A percentile compares a stretch with the other conserved stretches of the same genome.
These are phyloP conservation scores for Catostylus mosaicus DNA, from an alignment of 30 jellyfish, hydroid and myxozoan species.

Conservation along the genomic window DNA sequence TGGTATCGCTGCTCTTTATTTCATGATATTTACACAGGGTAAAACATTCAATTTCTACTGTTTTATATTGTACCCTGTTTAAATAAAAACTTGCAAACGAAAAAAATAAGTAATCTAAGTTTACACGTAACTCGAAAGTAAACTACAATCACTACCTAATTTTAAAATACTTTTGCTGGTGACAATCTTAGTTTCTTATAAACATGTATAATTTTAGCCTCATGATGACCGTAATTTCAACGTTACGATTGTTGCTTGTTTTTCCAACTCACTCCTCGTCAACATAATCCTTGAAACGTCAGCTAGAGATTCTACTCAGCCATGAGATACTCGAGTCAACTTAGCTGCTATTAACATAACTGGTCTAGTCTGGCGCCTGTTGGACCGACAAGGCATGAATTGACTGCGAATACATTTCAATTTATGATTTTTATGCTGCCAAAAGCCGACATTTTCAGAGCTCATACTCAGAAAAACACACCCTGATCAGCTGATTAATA, in stretches of 20 bases:
- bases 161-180: too few species aligned
- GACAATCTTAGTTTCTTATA: too few species aligned
- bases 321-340: slow-evolving; percentile 19
- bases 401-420: slow-evolving; percentile 33
- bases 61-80: too few species aligned
- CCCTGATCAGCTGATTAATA: slow-evolving; percentile 16
- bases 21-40: too few species aligned
- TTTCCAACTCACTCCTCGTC: background rate
- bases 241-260: background rate
- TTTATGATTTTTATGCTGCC: slow-evolving; percentile 14
- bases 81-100: too few species aligned
- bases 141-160: too few species aligned
- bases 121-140: too few species aligned
- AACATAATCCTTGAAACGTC: background rate
- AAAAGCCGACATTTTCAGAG: slow-evolving; percentile 34
- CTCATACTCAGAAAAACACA: slow-evolving; percentile 33
- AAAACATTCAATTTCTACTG: too few species aligned
- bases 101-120: too few species aligned
- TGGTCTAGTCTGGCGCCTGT: slow-evolving; percentile 55
- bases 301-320: background rate
- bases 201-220: too few species aligned
- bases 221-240: background rate
- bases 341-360: slow-evolving; percentile 28
- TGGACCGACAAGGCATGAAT: slow-evolving; percentile 37
- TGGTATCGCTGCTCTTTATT: too few species aligned